These are phyloP conservation scores for Stomatorhinus ivindoensis DNA, from an alignment of 2,113 vertebrate genomes.

Conservation along the genomic window DNA sequence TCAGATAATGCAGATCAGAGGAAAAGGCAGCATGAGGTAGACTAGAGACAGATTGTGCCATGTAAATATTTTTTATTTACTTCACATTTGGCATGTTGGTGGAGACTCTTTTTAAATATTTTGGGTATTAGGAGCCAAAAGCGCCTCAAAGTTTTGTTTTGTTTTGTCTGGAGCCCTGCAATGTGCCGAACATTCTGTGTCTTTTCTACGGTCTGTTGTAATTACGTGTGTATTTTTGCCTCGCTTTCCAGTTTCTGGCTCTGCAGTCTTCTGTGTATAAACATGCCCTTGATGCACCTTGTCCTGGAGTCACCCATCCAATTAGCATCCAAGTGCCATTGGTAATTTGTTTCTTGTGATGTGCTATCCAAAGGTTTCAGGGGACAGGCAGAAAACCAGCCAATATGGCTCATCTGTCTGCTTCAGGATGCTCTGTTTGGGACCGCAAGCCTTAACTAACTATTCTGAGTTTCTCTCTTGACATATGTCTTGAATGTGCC, in stretches of 20 bases:
- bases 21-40: no score
- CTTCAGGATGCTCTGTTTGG: neutral
- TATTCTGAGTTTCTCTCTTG: neutral
- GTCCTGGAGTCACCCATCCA: neutral
- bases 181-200: neutral
- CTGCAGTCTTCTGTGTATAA: neutral
- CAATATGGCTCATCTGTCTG: neutral
- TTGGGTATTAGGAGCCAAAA: no score
- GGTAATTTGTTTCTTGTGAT: neutral
- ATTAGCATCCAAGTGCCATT: neutral
- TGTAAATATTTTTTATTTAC: no score
- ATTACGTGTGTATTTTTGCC: neutral
- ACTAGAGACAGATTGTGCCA: no score
- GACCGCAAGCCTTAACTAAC: neutral
- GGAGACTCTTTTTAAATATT: no score
- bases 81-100: no score
- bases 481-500: neutral
- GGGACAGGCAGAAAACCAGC: neutral
- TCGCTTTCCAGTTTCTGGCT: neutral
- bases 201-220: neutral
- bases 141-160: no score
- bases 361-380: neutral
- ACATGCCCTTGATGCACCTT: neutral
- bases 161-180: neutral
- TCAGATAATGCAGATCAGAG: no score